Evolutionary conservation across 2,888 invertebrate genomes (phyloP), one percentile per base, ranked within the genome.

Genomic region (Microctonus aethiopoides): DNA sequence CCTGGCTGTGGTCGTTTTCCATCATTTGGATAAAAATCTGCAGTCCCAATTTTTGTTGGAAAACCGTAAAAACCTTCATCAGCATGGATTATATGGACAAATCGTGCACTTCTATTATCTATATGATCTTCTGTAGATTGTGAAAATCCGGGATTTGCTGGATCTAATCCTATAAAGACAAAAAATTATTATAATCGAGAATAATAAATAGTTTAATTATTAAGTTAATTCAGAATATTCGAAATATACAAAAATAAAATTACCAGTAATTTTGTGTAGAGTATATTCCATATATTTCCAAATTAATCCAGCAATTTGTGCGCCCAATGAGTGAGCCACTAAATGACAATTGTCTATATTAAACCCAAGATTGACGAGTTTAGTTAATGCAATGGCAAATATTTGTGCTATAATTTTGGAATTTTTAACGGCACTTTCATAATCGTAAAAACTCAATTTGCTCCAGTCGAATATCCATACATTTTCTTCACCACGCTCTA

Each of bases 1-100:
- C 81, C 81, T 0, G 83, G 84, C 32, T 84, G 84, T 1, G 79
- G 77, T 51, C 79, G 73, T 20, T n/a, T 62, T 5, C 84, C 84
- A 4, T 71, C 71, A 62, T 84, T 84, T 20, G 81, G 76, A 56
- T 74, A 82, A 68, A 82, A 83, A 56, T 84, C 83, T 4, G 76
- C 74, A 10, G 75, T 79, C 2, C 84, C 84, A 6, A 79, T 81
- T 7, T 29, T 9, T 3, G 4, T 0, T 7, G 56, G 66, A 0
- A 77, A 77, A 1, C 84, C 84, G 51, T 77, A 82, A 32, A 74
- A 1, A 4, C 81, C 82, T 1, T 72, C 78, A 32, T 84, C 81
- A 2, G 83, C 84, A 56, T 84, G 84, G 24, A 84, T 72, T 3
- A 80, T 71, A 56, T 81, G 81, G 6, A 84, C 78, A 32, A 73